phyloP scores from a whole-genome alignment of 1,140 invertebrate genomes.

The Antheraea pernyi region DNA sequence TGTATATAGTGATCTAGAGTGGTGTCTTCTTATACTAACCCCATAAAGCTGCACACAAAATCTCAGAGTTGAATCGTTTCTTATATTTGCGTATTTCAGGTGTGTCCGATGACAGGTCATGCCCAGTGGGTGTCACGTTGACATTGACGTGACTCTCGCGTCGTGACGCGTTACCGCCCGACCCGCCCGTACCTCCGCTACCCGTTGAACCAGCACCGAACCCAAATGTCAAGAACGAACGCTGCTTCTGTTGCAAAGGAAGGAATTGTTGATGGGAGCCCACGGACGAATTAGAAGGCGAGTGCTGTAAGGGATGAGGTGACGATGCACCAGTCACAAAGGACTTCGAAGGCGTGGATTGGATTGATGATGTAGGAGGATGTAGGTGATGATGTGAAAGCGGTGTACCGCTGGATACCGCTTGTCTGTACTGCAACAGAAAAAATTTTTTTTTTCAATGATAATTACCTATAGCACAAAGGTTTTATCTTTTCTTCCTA shows the following conservation, averaged over 20 bases:
- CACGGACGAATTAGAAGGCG: constrained; percentile 79
- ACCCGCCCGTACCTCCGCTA: constrained; percentile 74
- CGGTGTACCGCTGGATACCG: constrained; percentile 59
- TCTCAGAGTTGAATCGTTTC: constrained; percentile 99
- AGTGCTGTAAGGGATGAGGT: constrained; percentile 63
- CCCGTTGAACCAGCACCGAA: constrained; percentile 89
- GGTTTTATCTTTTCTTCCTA: background rate
- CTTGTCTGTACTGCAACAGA: constrained; percentile 71
- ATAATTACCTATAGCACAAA: background rate
- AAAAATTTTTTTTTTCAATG: constrained; percentile 14
- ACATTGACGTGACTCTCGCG: constrained; percentile 98
- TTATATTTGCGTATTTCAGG: constrained; percentile 99
- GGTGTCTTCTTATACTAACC: constrained; percentile 81
- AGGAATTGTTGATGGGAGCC: constrained; percentile 81
- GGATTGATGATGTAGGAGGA: constrained; percentile 72
- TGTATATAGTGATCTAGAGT: no score
- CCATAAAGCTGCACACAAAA: constrained; percentile 99
- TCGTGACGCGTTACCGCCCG: constrained; percentile 82
- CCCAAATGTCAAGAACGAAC: constrained; percentile 98
- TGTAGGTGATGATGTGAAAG: constrained; percentile 60
- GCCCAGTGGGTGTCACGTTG: constrained; percentile 96
- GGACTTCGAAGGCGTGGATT: constrained; percentile 82
- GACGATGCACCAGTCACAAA: constrained; percentile 61
- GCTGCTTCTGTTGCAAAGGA: constrained; percentile 95
- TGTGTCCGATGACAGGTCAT: constrained; percentile 95